Evolutionary conservation across 1,140 invertebrate genomes (phyloP), one percentile per base, ranked within the genome.

Genomic region (Mactra quadrangularis): DNA sequence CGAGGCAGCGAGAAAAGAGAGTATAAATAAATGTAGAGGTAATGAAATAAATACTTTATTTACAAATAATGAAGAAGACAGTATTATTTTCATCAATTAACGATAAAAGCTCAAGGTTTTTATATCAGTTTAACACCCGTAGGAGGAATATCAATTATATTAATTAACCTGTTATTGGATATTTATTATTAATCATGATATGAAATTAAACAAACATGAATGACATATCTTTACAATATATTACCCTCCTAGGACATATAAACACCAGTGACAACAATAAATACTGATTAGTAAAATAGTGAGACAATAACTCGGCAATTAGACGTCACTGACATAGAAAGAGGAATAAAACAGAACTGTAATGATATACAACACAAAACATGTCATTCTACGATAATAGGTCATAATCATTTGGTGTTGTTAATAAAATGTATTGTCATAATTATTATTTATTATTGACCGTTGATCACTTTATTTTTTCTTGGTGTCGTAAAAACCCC

Each of bases 231-330:
- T 15, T 15, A 41, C 38, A 41, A 41, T 41, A 41, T 41, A 41
- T 15, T 7, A 6, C 6, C 15, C 38, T 41, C 38, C 6, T 6
- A 7, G 38, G 38, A 41, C 38, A 41, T 41, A 68, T 41, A 68
- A 52, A 68, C 45, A 47, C 13, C 41, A 13, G 64, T n/a, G n/a
- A 68, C 47, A 68, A 68, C 64, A 68, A 68, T 68, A 68, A 68
- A 68, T 25, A 50, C 22, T 68, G 41, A 68, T 68, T 68, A 41
- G 64, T 31, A 68, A 47, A 41, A 66, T 47, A 29, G 64, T 47
- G 64, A 50, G 25, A 29, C 45, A 50, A 45, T 68, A 68, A 68
- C 25, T 47, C 31, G n/a, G 27, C 45, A 68, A 68, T 68, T 68
- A 50, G 45, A 50, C 45, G 64, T 68, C 64, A 68, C 29, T 19